Conservation (phyloP, 2,797 vertebrate genomes). For the Helarctos malayanus region DNA sequence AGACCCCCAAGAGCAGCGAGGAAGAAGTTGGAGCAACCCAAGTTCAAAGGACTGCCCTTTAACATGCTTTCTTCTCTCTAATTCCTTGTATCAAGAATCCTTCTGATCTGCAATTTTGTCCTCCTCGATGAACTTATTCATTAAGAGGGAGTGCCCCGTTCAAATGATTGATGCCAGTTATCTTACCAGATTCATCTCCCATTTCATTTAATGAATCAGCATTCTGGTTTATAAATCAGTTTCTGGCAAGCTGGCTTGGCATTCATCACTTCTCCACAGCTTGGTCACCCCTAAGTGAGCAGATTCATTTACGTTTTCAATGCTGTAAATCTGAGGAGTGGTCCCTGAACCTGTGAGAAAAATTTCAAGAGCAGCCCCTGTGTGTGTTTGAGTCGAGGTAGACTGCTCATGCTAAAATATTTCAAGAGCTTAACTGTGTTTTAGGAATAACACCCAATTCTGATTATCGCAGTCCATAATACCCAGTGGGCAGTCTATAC, state of each 20-base stretch:
- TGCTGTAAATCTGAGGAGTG: slow-evolving; percentile 66
- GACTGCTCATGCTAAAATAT: slow-evolving; percentile 42
- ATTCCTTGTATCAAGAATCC: slow-evolving; percentile 4
- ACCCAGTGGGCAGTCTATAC: not conserved
- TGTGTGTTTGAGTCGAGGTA: slow-evolving; percentile 49
- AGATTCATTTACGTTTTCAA: slow-evolving; percentile 70
- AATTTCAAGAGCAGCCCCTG: slow-evolving; percentile 35
- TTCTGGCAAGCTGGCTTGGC: slow-evolving; percentile 68
- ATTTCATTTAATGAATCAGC: slow-evolving; percentile 80
- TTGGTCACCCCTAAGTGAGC: slow-evolving; percentile 39
- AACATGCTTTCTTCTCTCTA: slow-evolving; percentile 8
- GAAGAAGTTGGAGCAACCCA: not conserved
- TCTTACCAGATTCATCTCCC: slow-evolving; percentile 71
- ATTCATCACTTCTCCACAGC: slow-evolving; percentile 68
- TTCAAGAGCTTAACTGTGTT: slow-evolving; percentile 41
- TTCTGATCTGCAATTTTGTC: slow-evolving; percentile 66
- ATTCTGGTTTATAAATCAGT: slow-evolving; percentile 79
- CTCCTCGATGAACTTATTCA: slow-evolving; percentile 54
- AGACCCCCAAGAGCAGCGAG: not conserved
- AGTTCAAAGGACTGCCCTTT: slow-evolving; percentile 17
- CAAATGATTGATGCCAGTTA: slow-evolving; percentile 76
- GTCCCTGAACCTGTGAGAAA: slow-evolving; percentile 24
- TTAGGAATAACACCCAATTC: slow-evolving; percentile 55
- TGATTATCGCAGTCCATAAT: not conserved
- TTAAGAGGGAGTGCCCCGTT: slow-evolving; percentile 68